These are phyloP conservation scores for Patella vulgata DNA, from an alignment of 1,140 invertebrate species.

Conservation along the genomic window DNA sequence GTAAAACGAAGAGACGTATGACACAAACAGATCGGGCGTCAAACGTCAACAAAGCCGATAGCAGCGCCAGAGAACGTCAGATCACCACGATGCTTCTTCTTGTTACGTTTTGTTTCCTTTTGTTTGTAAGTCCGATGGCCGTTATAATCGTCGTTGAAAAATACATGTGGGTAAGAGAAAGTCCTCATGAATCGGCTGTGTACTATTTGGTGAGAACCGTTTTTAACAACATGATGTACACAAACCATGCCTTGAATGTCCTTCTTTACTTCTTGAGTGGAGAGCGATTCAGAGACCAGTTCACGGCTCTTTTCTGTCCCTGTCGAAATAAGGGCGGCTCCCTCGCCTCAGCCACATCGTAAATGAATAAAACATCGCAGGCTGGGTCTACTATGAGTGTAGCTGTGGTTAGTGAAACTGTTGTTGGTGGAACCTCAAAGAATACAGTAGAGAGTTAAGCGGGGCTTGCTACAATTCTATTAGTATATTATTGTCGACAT, in stretches of 20 bases:
- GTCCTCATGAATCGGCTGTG: neutral
- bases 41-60: neutral
- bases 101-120: constrained; percentile 15
- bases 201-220: constrained; percentile 3
- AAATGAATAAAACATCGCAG: too few relatives aligned
- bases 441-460: too few relatives aligned
- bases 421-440: too few relatives aligned
- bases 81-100: constrained; percentile 12
- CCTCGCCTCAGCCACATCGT: too few relatives aligned
- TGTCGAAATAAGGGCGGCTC: too few relatives aligned
- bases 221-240: constrained; percentile 20
- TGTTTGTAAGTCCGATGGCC: constrained; percentile 9
- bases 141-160: constrained; percentile 1
- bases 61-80: too few relatives aligned
- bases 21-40: neutral
- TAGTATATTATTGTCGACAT: too few relatives aligned
- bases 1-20: neutral
- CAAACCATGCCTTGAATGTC: constrained; percentile 32
- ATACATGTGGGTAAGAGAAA: neutral
- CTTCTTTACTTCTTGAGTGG: constrained; percentile 32
- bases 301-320: neutral
- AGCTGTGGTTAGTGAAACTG: too few relatives aligned
- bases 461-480: too few relatives aligned
- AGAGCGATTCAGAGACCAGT: constrained; percentile 21
- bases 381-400: too few relatives aligned